Evolutionary conservation across 2,113 vertebrate species (phyloP).

Genomic region (Pseudorectes ferrugineus): DNA sequence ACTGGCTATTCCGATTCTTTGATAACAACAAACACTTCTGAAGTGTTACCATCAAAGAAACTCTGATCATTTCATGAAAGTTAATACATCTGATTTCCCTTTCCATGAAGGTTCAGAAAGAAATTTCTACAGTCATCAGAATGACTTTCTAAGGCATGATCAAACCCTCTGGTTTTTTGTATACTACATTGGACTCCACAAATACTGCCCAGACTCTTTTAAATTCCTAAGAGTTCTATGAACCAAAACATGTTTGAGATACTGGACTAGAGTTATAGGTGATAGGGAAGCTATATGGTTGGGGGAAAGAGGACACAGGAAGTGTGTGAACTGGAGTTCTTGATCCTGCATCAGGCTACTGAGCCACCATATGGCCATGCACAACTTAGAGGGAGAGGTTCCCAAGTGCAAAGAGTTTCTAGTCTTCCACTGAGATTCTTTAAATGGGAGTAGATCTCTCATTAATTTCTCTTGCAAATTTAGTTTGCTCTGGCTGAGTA

Average conservation of each 20-base stretch:
- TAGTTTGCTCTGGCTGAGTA: not conserved
- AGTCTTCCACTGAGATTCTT: not conserved
- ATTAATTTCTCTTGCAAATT: not conserved
- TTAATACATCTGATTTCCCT: not conserved
- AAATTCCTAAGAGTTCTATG: not conserved
- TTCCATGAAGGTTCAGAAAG: not conserved
- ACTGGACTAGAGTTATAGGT: not conserved
- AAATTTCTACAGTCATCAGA: not conserved
- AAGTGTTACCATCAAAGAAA: not conserved
- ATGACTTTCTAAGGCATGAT: not conserved
- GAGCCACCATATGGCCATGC: rapidly evolving
- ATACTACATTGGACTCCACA: not conserved
- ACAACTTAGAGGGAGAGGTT: not conserved
- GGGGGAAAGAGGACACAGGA: not conserved
- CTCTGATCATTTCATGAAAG: not conserved
- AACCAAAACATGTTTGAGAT: not conserved
- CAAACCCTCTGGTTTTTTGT: not conserved
- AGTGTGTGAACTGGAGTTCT: not conserved
- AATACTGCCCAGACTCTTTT: not conserved
- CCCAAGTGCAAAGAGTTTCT: not conserved
- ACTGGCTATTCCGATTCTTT: not conserved
- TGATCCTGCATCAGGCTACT: not conserved
- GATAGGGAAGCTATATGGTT: not conserved
- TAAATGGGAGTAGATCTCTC: not conserved
- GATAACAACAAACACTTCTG: not conserved